phyloP scores from a whole-genome alignment of 2,797 vertebrate species.

The Tolypeutes matacus region DNA sequence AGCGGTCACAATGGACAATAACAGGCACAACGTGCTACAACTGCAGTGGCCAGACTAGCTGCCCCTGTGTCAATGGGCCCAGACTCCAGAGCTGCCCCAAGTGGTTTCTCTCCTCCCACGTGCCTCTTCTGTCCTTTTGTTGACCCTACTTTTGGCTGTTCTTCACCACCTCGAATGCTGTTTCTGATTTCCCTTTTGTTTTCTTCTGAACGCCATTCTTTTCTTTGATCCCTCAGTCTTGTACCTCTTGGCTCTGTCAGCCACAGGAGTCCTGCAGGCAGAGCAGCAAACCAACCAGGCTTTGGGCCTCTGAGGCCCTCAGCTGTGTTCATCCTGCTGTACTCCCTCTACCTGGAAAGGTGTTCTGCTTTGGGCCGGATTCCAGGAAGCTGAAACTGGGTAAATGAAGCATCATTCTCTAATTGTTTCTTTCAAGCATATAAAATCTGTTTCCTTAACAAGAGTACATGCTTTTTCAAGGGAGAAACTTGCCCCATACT shows the following conservation, averaged over 20 bases:
- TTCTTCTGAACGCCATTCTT: background rate
- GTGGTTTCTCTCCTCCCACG: background rate
- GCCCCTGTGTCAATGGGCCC: fast-evolving
- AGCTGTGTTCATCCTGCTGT: background rate
- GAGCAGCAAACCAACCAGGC: fast-evolving
- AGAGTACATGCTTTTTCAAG: background rate
- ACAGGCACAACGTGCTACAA: background rate
- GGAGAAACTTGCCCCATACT: background rate
- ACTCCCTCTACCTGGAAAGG: background rate
- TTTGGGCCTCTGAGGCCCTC: fast-evolving
- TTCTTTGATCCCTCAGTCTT: fast-evolving
- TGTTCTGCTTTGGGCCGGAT: background rate
- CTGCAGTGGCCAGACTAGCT: fast-evolving
- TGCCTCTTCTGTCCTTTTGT: background rate
- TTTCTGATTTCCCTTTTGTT: background rate
- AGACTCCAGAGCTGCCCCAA: fast-evolving
- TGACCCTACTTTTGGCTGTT: background rate
- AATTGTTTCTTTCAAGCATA: background rate
- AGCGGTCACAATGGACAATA: background rate
- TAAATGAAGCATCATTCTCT: background rate
- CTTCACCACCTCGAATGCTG: background rate
- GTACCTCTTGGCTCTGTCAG: background rate
- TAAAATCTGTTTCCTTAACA: background rate
- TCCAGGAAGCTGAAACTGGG: background rate
- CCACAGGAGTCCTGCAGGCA: background rate